Conservation (phyloP, 1,140 invertebrate species). For the Reticulitermes speratus region DNA sequence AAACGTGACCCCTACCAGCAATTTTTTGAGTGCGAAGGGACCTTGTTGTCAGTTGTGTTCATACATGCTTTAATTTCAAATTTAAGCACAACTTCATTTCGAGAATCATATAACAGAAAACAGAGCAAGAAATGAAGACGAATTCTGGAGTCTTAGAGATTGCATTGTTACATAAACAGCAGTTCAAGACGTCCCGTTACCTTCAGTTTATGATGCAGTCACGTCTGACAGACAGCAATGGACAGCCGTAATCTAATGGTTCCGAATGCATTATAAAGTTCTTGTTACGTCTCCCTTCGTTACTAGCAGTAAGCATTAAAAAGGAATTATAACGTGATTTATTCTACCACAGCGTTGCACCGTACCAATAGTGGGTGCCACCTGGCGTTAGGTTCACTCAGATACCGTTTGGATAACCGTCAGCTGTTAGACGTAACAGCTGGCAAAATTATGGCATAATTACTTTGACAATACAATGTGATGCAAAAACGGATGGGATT, state of each 20-base stretch:
- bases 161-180: not conserved
- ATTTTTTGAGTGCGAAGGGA: no score
- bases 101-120: no score
- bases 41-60: no score
- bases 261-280: not conserved
- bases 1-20: no score
- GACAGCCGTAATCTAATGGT: not conserved
- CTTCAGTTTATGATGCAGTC: not conserved
- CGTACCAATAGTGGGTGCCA: not conserved
- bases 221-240: not conserved
- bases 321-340: not conserved
- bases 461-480: not conserved
- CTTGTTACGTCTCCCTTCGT: not conserved
- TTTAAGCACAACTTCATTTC: no score
- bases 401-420: not conserved
- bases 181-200: not conserved
- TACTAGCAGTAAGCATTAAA: not conserved
- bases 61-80: no score
- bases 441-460: not conserved
- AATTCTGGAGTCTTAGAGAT: no score
- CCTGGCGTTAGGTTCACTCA: not conserved
- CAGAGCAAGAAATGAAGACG: no score
- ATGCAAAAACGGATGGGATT: not conserved
- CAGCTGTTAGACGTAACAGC: not conserved
- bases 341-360: not conserved